Evolutionary conservation across 23 tunicate genomes (phyloP).

Genomic region (Trididemnum nubilum): DNA sequence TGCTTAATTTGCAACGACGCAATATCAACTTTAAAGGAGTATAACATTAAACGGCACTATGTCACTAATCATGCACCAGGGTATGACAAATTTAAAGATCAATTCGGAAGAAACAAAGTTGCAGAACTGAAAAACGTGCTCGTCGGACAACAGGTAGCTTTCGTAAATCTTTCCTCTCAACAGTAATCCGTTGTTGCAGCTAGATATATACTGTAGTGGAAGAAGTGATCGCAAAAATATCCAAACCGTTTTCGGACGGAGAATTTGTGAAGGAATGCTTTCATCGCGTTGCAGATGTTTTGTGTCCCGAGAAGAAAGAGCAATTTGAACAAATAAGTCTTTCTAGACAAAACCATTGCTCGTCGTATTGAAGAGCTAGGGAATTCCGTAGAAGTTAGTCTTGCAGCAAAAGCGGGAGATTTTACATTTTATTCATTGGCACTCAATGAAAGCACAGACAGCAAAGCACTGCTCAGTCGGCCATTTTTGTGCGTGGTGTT

Average conservation of each 20-base stretch:
- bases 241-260: conserved; percentile 47
- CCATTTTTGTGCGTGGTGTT: conserved; percentile 33
- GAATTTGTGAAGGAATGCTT: conserved; percentile 51
- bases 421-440: conserved; percentile 42
- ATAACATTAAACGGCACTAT: conserved; percentile 28
- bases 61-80: conserved; percentile 30
- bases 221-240: conserved; percentile 59
- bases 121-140: conserved; percentile 12
- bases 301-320: conserved; percentile 42
- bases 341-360: conserved; percentile 24
- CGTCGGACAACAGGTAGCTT: conserved; percentile 34
- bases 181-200: conserved; percentile 61
- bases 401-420: conserved; percentile 7
- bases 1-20: conserved; percentile 27
- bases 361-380: conserved; percentile 37
- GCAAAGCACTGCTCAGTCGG: conserved; percentile 33
- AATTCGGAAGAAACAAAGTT: conserved; percentile 31
- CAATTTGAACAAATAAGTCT: conserved; percentile 37
- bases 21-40: conserved; percentile 20
- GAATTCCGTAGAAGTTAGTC: conserved; percentile 15
- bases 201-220: conserved; percentile 57
- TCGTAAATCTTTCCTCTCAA: conserved; percentile 51
- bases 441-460: conserved; percentile 38
- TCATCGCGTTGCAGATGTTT: conserved; percentile 5
- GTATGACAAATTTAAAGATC: conserved; percentile 27